These are phyloP conservation scores for Deladenus siricidicola DNA, from an alignment of 2,888 invertebrate genomes.

Conservation along the genomic window DNA sequence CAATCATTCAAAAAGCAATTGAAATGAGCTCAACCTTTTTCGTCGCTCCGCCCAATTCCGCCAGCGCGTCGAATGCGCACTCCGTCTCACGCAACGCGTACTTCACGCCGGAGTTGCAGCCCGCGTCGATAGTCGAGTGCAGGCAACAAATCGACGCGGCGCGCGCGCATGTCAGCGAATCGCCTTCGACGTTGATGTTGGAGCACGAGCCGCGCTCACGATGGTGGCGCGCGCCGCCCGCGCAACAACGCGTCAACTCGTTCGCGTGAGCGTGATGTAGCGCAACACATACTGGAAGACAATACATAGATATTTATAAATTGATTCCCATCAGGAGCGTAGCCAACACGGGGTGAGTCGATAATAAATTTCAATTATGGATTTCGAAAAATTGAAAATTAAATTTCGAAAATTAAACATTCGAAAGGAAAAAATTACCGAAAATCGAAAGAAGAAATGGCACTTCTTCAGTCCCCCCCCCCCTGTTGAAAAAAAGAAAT, in stretches of 20 bases:
- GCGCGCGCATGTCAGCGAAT: conserved; percentile 40
- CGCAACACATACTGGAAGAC: too few species aligned
- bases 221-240: conserved; percentile 49
- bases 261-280: conserved; percentile 7
- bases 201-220: conserved; percentile 19
- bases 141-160: conserved; percentile 52
- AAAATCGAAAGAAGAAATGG: too few species aligned
- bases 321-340: too few species aligned
- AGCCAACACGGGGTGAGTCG: too few species aligned
- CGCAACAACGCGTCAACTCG: conserved; percentile 49
- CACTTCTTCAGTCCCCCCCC: too few species aligned
- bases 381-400: too few species aligned
- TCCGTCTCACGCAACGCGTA: conserved; percentile 12
- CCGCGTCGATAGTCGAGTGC: conserved; percentile 43
- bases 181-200: conserved; percentile 33
- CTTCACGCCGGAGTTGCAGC: conserved; percentile 33
- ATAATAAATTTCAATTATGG: too few species aligned
- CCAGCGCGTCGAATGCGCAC: conserved; percentile 17
- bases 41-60: background rate
- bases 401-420: too few species aligned
- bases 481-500: too few species aligned
- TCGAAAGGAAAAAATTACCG: too few species aligned
- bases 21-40: conserved; percentile 1
- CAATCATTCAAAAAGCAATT: background rate
- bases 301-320: too few species aligned